These are phyloP conservation scores for Tonatia bakeri DNA, from an alignment of 2,113 vertebrate genomes.

Conservation along the genomic window DNA sequence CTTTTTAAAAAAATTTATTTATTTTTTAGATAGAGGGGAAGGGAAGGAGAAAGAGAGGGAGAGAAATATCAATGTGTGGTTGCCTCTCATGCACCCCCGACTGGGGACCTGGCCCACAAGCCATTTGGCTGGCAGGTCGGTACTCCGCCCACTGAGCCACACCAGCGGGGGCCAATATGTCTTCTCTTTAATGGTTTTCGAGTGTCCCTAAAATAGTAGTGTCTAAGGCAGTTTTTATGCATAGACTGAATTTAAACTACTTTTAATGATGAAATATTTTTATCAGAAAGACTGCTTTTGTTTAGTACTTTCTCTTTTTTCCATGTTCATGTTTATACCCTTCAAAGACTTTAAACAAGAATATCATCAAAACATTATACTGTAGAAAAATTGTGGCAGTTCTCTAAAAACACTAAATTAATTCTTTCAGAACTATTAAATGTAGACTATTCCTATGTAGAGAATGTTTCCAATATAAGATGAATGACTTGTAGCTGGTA, in stretches of 20 bases:
- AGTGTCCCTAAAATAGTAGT: slow-evolving; percentile 35
- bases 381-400: not conserved
- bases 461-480: slow-evolving; percentile 60
- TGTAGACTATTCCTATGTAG: slow-evolving; percentile 49
- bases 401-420: slow-evolving; percentile 51
- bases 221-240: slow-evolving; percentile 72
- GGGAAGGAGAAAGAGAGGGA: too few relatives aligned
- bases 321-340: not conserved
- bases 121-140: too few relatives aligned
- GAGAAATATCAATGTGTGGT: too few relatives aligned
- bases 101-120: too few relatives aligned
- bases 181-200: slow-evolving; percentile 63
- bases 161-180: not conserved
- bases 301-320: slow-evolving; percentile 45
- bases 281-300: slow-evolving; percentile 65
- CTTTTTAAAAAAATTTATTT: too few relatives aligned
- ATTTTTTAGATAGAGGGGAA: too few relatives aligned
- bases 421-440: slow-evolving; percentile 69
- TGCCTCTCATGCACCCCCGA: too few relatives aligned
- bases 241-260: slow-evolving; percentile 48
- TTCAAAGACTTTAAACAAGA: not conserved
- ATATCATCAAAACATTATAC: slow-evolving; percentile 54
- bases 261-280: slow-evolving; percentile 67
- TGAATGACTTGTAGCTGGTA: slow-evolving; percentile 50
- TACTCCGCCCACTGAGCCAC: too few relatives aligned